These are phyloP conservation scores for Ceratina australensis DNA, from an alignment of 1,140 invertebrate genomes.

Conservation along the genomic window DNA sequence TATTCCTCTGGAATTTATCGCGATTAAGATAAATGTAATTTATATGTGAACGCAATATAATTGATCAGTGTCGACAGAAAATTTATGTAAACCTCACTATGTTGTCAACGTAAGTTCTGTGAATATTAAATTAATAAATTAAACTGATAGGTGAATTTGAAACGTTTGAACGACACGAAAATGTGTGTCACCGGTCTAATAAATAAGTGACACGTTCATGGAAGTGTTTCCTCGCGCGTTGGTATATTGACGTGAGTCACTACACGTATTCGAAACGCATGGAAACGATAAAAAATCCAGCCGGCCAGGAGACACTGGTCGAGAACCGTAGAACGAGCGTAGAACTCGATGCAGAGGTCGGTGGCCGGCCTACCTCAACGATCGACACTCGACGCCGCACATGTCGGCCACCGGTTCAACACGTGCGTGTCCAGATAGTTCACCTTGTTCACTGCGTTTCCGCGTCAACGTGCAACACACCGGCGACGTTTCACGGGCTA, in stretches of 20 bases:
- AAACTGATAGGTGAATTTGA: too few relatives aligned
- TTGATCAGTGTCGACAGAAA: too few relatives aligned
- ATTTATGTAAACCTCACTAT: too few relatives aligned
- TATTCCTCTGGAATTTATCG: too few relatives aligned
- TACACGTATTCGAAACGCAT: neutral
- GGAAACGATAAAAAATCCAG: conserved; percentile 12
- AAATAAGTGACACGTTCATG: too few relatives aligned
- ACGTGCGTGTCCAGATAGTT: conserved; percentile 39
- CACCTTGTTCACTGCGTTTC: conserved; percentile 35
- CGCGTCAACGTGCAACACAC: conserved; percentile 22
- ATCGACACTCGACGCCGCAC: conserved; percentile 46
- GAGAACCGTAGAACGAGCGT: conserved; percentile 4
- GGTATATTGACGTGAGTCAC: neutral
- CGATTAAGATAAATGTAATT: too few relatives aligned
- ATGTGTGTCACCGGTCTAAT: too few relatives aligned
- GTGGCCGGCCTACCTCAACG: conserved; percentile 54
- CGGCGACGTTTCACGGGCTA: conserved; percentile 13
- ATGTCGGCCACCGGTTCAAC: conserved; percentile 46
- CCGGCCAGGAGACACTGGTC: neutral
- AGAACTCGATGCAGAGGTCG: conserved; percentile 35
- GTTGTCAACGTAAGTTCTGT: too few relatives aligned
- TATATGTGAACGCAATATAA: too few relatives aligned
- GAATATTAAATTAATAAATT: too few relatives aligned
- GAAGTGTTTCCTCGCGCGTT: too few relatives aligned
- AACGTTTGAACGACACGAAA: too few relatives aligned